These are phyloP conservation scores for Drosophila phalerata DNA, from an alignment of 2,888 invertebrate genomes.

Conservation along the genomic window DNA sequence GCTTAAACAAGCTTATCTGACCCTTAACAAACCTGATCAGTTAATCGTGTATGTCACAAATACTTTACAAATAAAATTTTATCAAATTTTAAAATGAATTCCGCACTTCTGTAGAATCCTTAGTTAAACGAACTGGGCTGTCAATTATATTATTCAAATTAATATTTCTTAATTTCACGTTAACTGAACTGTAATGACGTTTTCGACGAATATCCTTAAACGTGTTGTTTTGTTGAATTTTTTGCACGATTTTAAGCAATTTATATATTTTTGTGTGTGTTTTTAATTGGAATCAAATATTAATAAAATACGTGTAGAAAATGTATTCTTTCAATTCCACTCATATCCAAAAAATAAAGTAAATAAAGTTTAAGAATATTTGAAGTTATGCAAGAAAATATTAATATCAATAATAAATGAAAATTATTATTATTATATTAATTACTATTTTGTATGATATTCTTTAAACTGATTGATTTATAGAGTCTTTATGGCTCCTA, in stretches of 20 bases:
- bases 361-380: too few relatives aligned
- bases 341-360: neutral
- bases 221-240: neutral
- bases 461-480: too few relatives aligned
- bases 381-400: neutral
- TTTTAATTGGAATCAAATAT: neutral
- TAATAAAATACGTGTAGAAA: neutral
- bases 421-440: too few relatives aligned
- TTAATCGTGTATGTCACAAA: neutral
- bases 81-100: neutral
- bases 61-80: neutral
- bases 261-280: neutral
- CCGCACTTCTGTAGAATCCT: neutral
- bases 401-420: too few relatives aligned
- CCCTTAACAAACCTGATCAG: slow-evolving; percentile 19
- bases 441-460: too few relatives aligned
- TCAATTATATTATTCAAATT: neutral
- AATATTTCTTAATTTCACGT: neutral
- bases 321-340: too few relatives aligned
- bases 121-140: neutral
- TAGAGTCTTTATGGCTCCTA: too few relatives aligned
- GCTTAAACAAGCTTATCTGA: slow-evolving; percentile 8
- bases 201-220: neutral
- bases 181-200: neutral
- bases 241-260: neutral